Percentiles rank a stretch among this genome's conserved stretches.
Evolutionary conservation across 37 sponge, comb jelly and placozoan species (phyloP).

Genomic region (Eunapius fragilis): DNA sequence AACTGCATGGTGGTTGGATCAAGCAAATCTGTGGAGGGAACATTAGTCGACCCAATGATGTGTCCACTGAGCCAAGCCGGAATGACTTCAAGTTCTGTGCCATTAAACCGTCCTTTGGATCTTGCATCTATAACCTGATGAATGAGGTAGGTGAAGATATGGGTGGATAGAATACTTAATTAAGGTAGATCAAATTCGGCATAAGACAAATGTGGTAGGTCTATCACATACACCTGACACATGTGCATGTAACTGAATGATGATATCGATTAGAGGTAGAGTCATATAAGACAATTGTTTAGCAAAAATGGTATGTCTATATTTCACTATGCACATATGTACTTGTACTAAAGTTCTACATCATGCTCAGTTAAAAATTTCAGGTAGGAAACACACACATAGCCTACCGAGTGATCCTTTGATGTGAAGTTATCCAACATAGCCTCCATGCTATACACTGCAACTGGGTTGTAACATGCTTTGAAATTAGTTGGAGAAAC

Average conservation of each 20-base stretch:
- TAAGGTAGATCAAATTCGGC: neutral
- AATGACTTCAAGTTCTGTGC: constrained; percentile 72
- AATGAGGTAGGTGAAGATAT: neutral
- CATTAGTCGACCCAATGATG: constrained; percentile 42
- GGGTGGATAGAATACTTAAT: neutral
- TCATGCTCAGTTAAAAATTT: no score
- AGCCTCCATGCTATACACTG: constrained; percentile 24
- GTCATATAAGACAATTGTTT: no score
- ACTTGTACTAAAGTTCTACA: no score
- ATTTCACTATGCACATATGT: no score
- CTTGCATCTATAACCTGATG: constrained; percentile 68
- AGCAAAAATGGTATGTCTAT: no score
- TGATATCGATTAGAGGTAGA: no score
- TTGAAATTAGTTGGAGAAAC: constrained; percentile 34
- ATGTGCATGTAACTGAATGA: no score
- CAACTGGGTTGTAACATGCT: constrained; percentile 23
- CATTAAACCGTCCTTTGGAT: constrained; percentile 66
- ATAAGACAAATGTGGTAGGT: neutral
- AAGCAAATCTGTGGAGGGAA: constrained; percentile 45
- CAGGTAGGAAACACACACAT: no score
- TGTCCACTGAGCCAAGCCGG: constrained; percentile 68
- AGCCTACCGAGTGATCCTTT: constrained; percentile 40
- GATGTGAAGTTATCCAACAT: constrained; percentile 12
- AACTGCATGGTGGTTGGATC: constrained; percentile 54
- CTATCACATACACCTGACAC: no score